phyloP scores from a whole-genome alignment of 1,140 invertebrate genomes.

The Zaprionus africanus region DNA sequence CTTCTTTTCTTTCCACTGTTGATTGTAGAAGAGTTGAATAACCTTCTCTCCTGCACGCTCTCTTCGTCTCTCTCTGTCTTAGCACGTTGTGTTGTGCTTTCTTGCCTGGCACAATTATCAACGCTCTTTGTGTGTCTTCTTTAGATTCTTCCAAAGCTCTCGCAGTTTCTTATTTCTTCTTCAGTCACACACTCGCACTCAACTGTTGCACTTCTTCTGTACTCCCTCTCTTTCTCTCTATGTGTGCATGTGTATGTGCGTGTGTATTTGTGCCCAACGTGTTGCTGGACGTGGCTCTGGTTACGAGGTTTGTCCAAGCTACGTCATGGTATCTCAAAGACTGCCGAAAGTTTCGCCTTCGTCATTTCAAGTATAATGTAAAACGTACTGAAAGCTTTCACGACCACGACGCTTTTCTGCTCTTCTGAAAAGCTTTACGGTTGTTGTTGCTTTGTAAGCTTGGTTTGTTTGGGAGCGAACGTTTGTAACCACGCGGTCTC shows the following conservation, averaged over 20 bases:
- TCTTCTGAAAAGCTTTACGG: conserved; percentile 31
- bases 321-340: conserved; percentile 63
- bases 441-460: conserved; percentile 31
- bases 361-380: conserved; percentile 46
- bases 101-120: conserved; percentile 42
- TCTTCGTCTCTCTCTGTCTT: not conserved
- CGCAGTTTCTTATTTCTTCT: not conserved
- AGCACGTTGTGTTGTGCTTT: conserved; percentile 42
- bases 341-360: conserved; percentile 60
- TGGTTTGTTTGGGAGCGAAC: conserved; percentile 10
- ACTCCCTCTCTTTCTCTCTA: too few relatives aligned
- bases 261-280: not conserved
- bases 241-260: not conserved
- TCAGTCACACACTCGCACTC: too few relatives aligned
- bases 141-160: conserved; percentile 38
- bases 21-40: conserved; percentile 37
- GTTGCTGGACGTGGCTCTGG: conserved; percentile 4
- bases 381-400: conserved; percentile 43
- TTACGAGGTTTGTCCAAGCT: conserved; percentile 59
- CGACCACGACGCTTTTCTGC: conserved; percentile 30
- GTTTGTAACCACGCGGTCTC: not conserved
- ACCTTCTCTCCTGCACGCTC: conserved; percentile 35
- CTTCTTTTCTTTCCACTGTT: too few relatives aligned
- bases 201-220: not conserved
- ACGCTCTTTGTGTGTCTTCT: conserved; percentile 21